A percentile compares a stretch with the other conserved stretches of the same genome.
Evolutionary conservation across 2,888 invertebrate genomes (phyloP).

Genomic region (Chirona hameri): DNA sequence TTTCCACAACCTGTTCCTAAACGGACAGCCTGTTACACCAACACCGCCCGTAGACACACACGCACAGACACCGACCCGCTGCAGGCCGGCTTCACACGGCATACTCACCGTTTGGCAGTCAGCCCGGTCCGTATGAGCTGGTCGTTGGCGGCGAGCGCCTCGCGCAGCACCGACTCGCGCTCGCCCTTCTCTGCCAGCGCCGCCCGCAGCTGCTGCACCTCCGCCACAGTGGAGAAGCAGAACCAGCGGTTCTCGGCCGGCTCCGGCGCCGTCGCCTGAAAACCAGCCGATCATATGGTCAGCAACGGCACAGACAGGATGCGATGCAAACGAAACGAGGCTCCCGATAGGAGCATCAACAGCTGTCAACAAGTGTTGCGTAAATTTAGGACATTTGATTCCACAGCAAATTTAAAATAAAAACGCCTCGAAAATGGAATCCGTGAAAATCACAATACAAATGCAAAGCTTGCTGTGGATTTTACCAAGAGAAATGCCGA

Average conservation of each 20-base stretch:
- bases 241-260: constrained; percentile 1
- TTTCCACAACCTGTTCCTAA: too few species aligned
- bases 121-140: neutral
- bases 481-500: too few species aligned
- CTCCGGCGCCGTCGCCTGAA: neutral
- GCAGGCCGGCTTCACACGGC: neutral
- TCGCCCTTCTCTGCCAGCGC: constrained; percentile 35
- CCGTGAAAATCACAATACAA: too few species aligned
- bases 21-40: neutral
- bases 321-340: too few species aligned
- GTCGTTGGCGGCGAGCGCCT: neutral
- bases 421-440: too few species aligned
- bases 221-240: neutral
- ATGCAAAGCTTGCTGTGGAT: too few species aligned
- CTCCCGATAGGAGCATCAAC: too few species aligned
- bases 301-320: neutral
- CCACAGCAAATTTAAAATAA: too few species aligned
- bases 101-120: too few species aligned
- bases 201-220: constrained; percentile 36
- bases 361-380: too few species aligned
- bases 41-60: constrained; percentile 1
- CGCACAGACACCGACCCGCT: neutral
- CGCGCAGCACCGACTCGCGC: constrained; percentile 37
- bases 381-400: too few species aligned
- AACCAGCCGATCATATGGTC: neutral